A percentile compares a stretch with the other conserved stretches of the same genome.
phyloP scores from a whole-genome alignment of 2,113 vertebrate species.

The Oxygymnocypris stewartii region DNA sequence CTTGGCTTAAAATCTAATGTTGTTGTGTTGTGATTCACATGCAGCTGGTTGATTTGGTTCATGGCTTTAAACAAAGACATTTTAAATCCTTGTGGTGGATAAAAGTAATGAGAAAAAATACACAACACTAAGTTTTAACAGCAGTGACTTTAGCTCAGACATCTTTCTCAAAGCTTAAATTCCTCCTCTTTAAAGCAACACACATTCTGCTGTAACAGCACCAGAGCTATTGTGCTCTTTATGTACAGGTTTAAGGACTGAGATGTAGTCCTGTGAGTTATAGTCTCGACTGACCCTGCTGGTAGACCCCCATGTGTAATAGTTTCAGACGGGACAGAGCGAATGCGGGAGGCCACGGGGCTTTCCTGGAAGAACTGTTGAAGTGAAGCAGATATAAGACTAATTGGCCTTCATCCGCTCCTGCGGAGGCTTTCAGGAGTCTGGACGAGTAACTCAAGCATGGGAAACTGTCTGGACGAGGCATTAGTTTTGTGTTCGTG shows the following conservation, averaged over 20 bases:
- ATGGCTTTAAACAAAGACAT: too few species aligned
- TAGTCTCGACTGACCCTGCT: neutral
- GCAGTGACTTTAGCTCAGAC: neutral
- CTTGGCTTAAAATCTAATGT: neutral
- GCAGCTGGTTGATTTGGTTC: neutral
- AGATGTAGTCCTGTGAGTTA: neutral
- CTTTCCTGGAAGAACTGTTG: slow-evolving; percentile 52
- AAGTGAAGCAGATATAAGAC: slow-evolving; percentile 59
- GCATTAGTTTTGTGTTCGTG: slow-evolving; percentile 20
- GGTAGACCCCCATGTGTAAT: slow-evolving; percentile 3
- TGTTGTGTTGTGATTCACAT: neutral
- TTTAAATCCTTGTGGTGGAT: too few species aligned
- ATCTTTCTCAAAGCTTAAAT: neutral
- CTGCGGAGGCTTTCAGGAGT: slow-evolving; percentile 27
- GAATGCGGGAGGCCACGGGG: neutral
- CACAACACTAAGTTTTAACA: too few species aligned
- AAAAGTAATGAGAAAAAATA: too few species aligned
- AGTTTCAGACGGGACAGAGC: neutral
- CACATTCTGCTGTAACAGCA: neutral
- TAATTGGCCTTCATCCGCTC: slow-evolving; percentile 49
- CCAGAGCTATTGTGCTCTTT: neutral
- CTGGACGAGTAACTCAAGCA: neutral
- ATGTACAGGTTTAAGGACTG: neutral
- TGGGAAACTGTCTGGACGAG: slow-evolving; percentile 34
- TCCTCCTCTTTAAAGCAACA: neutral